Evolutionary conservation across 1,140 invertebrate species (phyloP).

Genomic region (Pseudomyrmex sp.): DNA sequence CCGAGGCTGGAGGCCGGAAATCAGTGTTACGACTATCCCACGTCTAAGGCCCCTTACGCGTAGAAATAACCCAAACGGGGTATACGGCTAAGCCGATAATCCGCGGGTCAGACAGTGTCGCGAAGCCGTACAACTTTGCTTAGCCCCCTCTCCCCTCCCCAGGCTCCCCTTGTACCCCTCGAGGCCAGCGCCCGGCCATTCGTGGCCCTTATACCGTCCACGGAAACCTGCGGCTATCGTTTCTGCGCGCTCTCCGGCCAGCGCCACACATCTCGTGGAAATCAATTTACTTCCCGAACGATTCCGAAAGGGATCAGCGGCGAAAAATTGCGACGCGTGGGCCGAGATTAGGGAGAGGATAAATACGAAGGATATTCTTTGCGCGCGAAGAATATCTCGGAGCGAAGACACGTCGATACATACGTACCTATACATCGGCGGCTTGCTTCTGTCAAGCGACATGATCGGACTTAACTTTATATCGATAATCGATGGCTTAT

Average conservation of each 20-base stretch:
- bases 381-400: slow-evolving; percentile 1
- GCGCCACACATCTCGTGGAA: slow-evolving; percentile 40
- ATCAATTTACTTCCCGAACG: slow-evolving; percentile 51
- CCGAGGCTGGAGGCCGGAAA: slow-evolving; percentile 61
- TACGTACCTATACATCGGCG: not conserved
- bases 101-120: slow-evolving; percentile 83
- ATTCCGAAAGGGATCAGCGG: slow-evolving; percentile 33
- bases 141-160: slow-evolving; percentile 53
- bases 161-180: too few relatives aligned
- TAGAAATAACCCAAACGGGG: slow-evolving; percentile 77
- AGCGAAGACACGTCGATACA: slow-evolving; percentile 20
- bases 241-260: slow-evolving; percentile 41
- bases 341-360: slow-evolving; percentile 33
- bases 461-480: too few relatives aligned
- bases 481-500: too few relatives aligned
- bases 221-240: slow-evolving; percentile 52
- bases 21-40: slow-evolving; percentile 71
- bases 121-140: slow-evolving; percentile 83
- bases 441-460: not conserved
- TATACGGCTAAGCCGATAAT: slow-evolving; percentile 82
- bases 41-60: slow-evolving; percentile 65
- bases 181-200: not conserved
- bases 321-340: slow-evolving; percentile 37
- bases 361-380: slow-evolving; percentile 23
- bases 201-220: not conserved